A percentile compares a stretch with the other conserved stretches of the same genome.
Evolutionary conservation across 2,888 invertebrate species (phyloP).

Genomic region (Stegophylla sp.): DNA sequence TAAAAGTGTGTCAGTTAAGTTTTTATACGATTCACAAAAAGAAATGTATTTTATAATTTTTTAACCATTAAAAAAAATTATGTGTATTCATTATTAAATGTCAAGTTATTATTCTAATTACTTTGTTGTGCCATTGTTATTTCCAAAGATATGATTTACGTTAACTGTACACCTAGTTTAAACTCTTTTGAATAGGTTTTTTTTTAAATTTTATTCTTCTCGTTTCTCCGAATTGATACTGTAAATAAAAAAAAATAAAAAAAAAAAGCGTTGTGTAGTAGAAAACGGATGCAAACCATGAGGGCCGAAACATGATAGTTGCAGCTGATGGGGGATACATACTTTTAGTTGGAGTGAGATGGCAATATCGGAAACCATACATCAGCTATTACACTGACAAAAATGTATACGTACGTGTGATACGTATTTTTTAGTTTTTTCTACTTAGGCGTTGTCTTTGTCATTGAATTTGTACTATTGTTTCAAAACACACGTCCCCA

Average conservation of each 20-base stretch:
- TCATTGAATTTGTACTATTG: not conserved
- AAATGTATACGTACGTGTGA: slow-evolving; percentile 4
- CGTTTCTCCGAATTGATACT: not conserved
- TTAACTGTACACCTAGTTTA: not conserved
- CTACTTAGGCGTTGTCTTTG: not conserved
- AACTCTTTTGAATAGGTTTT: not conserved
- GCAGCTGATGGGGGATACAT: not conserved
- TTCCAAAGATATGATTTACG: not conserved
- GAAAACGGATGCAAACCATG: slow-evolving; percentile 18
- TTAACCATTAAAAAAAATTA: not conserved
- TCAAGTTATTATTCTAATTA: not conserved
- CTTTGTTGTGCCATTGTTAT: not conserved
- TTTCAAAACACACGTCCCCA: not conserved
- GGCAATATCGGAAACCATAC: slow-evolving; percentile 20
- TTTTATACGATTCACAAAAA: not conserved
- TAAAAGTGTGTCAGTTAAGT: slow-evolving; percentile 4
- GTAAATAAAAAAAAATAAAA: not conserved
- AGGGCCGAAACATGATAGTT: slow-evolving; percentile 20
- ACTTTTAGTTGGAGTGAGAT: not conserved
- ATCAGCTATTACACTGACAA: not conserved
- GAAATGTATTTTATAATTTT: not conserved
- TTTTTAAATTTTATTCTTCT: not conserved
- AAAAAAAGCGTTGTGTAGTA: not conserved
- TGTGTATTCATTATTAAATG: not conserved
- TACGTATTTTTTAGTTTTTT: not conserved